Conservation (phyloP, 2,888 invertebrate genomes). For the Suillia variegata region DNA sequence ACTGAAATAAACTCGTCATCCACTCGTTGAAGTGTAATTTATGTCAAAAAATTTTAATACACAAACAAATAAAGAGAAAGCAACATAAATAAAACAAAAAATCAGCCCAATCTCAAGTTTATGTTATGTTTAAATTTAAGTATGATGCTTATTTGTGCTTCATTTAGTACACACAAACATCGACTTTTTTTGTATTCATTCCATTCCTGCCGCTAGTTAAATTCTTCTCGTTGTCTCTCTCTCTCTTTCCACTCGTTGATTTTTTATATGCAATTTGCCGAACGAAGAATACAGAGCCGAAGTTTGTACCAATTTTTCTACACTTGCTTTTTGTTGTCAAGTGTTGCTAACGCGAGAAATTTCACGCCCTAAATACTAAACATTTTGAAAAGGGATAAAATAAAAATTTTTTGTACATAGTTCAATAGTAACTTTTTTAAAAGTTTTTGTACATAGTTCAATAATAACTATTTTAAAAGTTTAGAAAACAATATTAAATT, state of each 20-base stretch:
- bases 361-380: neutral
- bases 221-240: constrained; percentile 19
- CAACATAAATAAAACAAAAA: constrained; percentile 8
- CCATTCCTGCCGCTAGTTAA: constrained; percentile 17
- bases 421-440: too few relatives aligned
- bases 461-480: too few relatives aligned
- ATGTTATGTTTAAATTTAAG: too few relatives aligned
- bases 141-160: constrained; percentile 12
- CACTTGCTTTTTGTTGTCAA: constrained; percentile 36
- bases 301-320: constrained; percentile 35
- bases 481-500: too few relatives aligned
- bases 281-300: constrained; percentile 34
- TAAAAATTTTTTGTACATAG: too few relatives aligned
- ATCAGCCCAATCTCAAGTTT: neutral
- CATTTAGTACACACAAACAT: constrained; percentile 15
- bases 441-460: too few relatives aligned
- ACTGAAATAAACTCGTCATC: constrained; percentile 19
- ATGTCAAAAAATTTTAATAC: too few relatives aligned
- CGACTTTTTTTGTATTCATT: neutral
- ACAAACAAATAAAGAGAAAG: constrained; percentile 4
- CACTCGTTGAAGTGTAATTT: constrained; percentile 6
- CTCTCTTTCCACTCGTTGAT: constrained; percentile 26
- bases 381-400: neutral
- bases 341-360: constrained; percentile 29
- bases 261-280: too few relatives aligned